Percentiles rank a stretch among this genome's conserved stretches.
phyloP scores from a whole-genome alignment of 2,888 invertebrate species.

The Neoascia interrupta region DNA sequence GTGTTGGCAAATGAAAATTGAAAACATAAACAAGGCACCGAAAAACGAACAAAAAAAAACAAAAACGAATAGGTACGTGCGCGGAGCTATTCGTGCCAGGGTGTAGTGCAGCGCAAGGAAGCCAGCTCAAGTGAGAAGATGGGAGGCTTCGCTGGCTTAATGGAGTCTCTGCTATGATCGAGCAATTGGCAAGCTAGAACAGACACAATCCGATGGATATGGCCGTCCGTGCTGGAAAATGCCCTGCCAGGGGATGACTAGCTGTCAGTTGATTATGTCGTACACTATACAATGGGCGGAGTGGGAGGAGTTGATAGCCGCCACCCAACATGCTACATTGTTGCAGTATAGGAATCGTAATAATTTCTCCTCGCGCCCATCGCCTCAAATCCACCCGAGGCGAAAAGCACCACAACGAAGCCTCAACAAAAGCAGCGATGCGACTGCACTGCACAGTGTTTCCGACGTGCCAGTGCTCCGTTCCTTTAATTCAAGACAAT shows the following conservation, averaged over 20 bases:
- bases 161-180: slow-evolving; percentile 33
- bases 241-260: slow-evolving; percentile 39
- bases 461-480: slow-evolving; percentile 29
- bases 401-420: not conserved
- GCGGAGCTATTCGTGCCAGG: slow-evolving; percentile 31
- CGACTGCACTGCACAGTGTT: slow-evolving; percentile 8
- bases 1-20: slow-evolving; percentile 50
- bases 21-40: slow-evolving; percentile 52
- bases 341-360: slow-evolving; percentile 27
- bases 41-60: too few relatives aligned
- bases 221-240: slow-evolving; percentile 35
- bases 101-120: slow-evolving; percentile 18
- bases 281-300: slow-evolving; percentile 46
- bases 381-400: slow-evolving; percentile 4
- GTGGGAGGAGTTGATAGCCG: slow-evolving; percentile 17
- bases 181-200: slow-evolving; percentile 56
- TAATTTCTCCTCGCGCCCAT: too few relatives aligned
- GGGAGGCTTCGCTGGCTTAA: not conserved
- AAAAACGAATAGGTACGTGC: too few relatives aligned
- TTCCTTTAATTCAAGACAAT: slow-evolving; percentile 19
- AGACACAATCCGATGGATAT: slow-evolving; percentile 20
- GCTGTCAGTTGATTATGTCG: slow-evolving; percentile 51
- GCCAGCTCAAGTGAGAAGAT: slow-evolving; percentile 3
- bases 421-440: not conserved
- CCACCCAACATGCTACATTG: slow-evolving; percentile 23